phyloP scores from a whole-genome alignment of 1,140 invertebrate genomes.

The Trypoxylus dichotomus region DNA sequence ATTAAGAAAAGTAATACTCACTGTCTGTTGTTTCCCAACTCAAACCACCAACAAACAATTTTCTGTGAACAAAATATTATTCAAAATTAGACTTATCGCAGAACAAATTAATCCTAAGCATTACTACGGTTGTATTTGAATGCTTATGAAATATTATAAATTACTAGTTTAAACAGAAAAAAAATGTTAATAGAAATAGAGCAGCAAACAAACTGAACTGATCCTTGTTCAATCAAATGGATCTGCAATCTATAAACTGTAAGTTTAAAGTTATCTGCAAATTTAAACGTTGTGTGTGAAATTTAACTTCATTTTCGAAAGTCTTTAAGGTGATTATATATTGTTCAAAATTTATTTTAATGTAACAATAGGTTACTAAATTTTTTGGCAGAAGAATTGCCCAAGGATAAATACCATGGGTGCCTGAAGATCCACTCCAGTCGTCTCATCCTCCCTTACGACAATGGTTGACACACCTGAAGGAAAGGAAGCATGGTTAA shows the following conservation, averaged over 20 bases:
- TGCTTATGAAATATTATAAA: conserved; percentile 42
- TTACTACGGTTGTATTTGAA: conserved; percentile 41
- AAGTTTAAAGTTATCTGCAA: conserved; percentile 50
- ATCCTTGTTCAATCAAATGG: conserved; percentile 50
- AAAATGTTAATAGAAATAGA: conserved; percentile 36
- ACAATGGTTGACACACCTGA: conserved; percentile 50
- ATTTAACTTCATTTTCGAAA: conserved; percentile 29
- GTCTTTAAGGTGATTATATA: conserved; percentile 27
- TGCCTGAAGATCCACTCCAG: conserved; percentile 56
- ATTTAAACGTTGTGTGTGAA: conserved; percentile 32
- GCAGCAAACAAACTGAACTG: conserved; percentile 44
- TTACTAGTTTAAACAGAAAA: conserved; percentile 37
- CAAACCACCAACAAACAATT: conserved; percentile 95
- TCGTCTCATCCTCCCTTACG: conserved; percentile 38
- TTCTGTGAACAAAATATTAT: conserved; percentile 74
- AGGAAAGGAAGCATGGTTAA: conserved; percentile 55
- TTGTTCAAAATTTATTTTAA: conserved; percentile 26
- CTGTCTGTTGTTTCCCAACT: conserved; percentile 98
- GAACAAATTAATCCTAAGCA: conserved; percentile 44
- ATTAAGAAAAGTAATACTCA: no score
- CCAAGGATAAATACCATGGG: conserved; percentile 68
- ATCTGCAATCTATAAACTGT: conserved; percentile 50
- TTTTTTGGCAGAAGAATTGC: conserved; percentile 59
- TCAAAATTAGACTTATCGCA: conserved; percentile 39
- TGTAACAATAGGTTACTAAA: conserved; percentile 47